A percentile compares a stretch with the other conserved stretches of the same genome.
phyloP scores from a whole-genome alignment of 1,140 invertebrate species.

The Leptestheria dahalacensis region DNA sequence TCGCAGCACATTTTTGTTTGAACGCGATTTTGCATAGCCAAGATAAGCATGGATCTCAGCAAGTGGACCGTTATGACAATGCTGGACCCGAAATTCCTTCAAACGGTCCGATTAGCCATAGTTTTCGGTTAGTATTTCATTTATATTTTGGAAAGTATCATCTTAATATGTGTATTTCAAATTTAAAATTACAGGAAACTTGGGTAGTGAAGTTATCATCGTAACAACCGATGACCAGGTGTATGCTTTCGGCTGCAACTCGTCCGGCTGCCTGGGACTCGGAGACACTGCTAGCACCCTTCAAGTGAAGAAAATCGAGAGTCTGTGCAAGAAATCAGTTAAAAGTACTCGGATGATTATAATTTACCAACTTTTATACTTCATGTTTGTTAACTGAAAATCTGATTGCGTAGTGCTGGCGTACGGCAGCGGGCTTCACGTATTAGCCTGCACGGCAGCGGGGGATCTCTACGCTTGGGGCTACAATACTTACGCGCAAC shows the following conservation, averaged over 20 bases:
- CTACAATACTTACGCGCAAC: conserved; percentile 43
- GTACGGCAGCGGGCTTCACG: conserved; percentile 48
- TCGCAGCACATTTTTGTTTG: background rate
- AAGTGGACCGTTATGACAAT: conserved; percentile 47
- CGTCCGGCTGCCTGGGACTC: conserved; percentile 42
- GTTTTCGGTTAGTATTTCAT: conserved; percentile 52
- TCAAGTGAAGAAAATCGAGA: conserved; percentile 39
- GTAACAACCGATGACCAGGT: conserved; percentile 45
- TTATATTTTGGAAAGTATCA: no score
- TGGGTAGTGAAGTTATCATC: conserved; percentile 47
- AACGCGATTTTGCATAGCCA: no score
- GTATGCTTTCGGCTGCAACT: conserved; percentile 43
- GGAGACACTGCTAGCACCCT: conserved; percentile 39
- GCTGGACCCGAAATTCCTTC: conserved; percentile 35
- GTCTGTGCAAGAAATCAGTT: conserved; percentile 41
- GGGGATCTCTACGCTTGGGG: conserved; percentile 51
- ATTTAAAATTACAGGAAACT: conserved; percentile 27
- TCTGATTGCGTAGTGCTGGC: conserved; percentile 32
- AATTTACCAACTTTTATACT: background rate
- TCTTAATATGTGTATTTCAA: no score
- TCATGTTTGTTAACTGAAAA: conserved; percentile 13
- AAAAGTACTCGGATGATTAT: conserved; percentile 23
- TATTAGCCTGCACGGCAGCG: conserved; percentile 40
- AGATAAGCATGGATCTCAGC: conserved; percentile 32
- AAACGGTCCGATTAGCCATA: conserved; percentile 37